Evolutionary conservation across 2,113 vertebrate species (phyloP), one percentile per base, ranked within the genome.

Genomic region (Gadus macrocephalus): DNA sequence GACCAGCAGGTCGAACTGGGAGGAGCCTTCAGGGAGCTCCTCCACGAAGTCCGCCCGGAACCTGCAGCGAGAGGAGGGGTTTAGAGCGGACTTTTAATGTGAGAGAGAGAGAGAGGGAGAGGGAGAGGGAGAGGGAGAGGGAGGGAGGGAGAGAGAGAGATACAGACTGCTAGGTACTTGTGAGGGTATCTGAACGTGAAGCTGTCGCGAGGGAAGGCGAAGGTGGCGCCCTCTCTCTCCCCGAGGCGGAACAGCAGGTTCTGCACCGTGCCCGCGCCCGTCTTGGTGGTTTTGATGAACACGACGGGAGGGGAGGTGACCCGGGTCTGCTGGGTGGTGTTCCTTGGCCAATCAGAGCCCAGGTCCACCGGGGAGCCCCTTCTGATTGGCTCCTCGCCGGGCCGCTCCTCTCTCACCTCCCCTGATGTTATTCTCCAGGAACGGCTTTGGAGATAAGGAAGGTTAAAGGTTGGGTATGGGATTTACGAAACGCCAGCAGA

Each of bases 281-380:
- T 85, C 58, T 83, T 85, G 78, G 83, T 83, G 14, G 74, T 85
- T 71, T 86, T 89, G 42, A 86, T 66, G 53, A 86, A 90, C 31
- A 77, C 70, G 15, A 82, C n/a, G 1, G 73, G 76, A 1, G 69
- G 75, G 31, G 60, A 62, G 0, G 19, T 25, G 15, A 35, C 73
- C 22, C 53, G 73, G 27, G 5, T 76, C 67, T 25, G 25, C 25
- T 25, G 25, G 25, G 25, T 25, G 25, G 25, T 25, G 25, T 25
- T 25, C 25, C 25, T 1, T 3, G 25, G 25, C 25, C 25, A 25
- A 25, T 25, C 25, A 25, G 25, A 25, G 25, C 25, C 25, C 25
- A 25, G 25, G 25, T 2, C 25, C 25, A 25, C 25, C 25, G 25
- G 25, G 25, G 25, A 25, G 25, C 25, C 25, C 25, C 25, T 25